Percentiles rank a stretch among this genome's conserved stretches.
These are phyloP conservation scores for Thymallus thymallus DNA, from an alignment of 2,113 vertebrate species.

Conservation along the genomic window DNA sequence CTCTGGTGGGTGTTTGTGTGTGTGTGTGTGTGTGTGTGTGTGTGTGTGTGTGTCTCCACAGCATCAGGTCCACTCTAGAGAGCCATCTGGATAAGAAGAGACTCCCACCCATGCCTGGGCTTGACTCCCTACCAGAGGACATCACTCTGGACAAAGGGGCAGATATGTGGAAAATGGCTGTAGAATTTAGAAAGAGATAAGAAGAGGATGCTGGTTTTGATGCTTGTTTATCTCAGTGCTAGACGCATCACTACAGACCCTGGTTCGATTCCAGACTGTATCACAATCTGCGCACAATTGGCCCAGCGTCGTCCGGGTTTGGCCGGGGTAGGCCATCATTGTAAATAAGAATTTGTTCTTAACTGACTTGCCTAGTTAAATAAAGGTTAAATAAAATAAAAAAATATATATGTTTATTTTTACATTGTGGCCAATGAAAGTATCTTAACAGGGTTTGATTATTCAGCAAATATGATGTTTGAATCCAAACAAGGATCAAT, in stretches of 20 bases:
- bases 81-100: conserved; percentile 59
- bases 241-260: no score
- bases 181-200: conserved; percentile 58
- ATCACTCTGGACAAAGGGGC: conserved; percentile 56
- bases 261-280: no score
- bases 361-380: no score
- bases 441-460: not conserved
- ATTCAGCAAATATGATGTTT: not conserved
- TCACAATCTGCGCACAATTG: no score
- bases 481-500: not conserved
- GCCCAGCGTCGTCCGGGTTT: no score
- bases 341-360: no score
- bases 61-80: conserved; percentile 63
- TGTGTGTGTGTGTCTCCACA: conserved; percentile 22
- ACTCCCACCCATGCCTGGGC: conserved; percentile 40
- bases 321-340: no score
- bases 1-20: conserved; percentile 1
- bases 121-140: conserved; percentile 51
- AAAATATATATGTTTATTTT: conserved; percentile 6
- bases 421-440: not conserved
- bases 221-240: not conserved
- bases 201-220: not conserved
- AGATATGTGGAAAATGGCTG: conserved; percentile 66
- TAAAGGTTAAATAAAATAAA: no score
- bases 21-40: no score